These are phyloP conservation scores for Drosophila imparisetae DNA, from an alignment of 2,888 invertebrate species.

Conservation along the genomic window DNA sequence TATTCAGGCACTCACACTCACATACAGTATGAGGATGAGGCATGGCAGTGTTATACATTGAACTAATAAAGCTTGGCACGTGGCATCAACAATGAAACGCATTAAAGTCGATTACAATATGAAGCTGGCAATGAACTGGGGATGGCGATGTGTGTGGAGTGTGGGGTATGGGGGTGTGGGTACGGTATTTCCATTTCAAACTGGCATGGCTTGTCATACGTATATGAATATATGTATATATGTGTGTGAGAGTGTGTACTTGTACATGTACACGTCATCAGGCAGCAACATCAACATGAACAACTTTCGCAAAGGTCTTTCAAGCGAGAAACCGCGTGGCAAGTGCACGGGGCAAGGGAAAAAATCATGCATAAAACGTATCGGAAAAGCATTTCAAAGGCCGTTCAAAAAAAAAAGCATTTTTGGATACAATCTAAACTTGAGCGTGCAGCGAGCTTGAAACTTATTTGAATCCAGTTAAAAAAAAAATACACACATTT, in stretches of 20 bases:
- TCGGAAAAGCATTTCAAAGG: constrained; percentile 26
- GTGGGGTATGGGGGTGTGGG: not conserved
- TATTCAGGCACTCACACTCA: constrained; percentile 32
- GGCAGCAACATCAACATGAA: constrained; percentile 40
- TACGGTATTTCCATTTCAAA: constrained; percentile 30
- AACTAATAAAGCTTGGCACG: constrained; percentile 85
- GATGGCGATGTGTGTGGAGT: not conserved
- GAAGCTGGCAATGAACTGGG: constrained; percentile 45
- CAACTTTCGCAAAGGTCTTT: constrained; percentile 30
- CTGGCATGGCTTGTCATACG: constrained; percentile 23
- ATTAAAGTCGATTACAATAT: constrained; percentile 85
- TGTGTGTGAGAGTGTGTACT: constrained; percentile 2
- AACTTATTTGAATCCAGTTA: not conserved
- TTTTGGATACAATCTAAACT: not conserved
- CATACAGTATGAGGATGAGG: constrained; percentile 46
- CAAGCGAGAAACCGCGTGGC: constrained; percentile 47
- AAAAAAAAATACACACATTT: not conserved
- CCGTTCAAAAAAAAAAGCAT: constrained; percentile 3
- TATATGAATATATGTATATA: constrained; percentile 31
- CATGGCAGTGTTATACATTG: constrained; percentile 76
- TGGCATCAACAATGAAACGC: constrained; percentile 85
- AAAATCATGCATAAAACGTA: constrained; percentile 7
- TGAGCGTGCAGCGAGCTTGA: not conserved
- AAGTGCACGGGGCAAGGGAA: constrained; percentile 13
- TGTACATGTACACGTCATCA: constrained; percentile 50